A percentile compares a stretch with the other conserved stretches of the same genome.
These are phyloP conservation scores for Rana temporaria DNA, from an alignment of 2,113 vertebrate genomes.

Conservation along the genomic window DNA sequence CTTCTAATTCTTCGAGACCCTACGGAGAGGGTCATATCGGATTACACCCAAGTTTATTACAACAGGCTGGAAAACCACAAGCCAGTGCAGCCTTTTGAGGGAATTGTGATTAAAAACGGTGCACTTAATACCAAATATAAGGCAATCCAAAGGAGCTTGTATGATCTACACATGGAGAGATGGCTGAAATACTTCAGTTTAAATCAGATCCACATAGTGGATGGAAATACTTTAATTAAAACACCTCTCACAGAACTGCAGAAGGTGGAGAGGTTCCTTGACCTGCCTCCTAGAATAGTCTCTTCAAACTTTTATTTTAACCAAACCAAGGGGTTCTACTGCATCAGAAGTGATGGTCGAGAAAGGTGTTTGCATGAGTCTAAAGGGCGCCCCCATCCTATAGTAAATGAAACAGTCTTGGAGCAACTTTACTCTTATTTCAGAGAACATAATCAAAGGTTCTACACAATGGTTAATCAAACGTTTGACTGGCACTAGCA, in stretches of 20 bases:
- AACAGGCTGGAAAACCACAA: conserved; percentile 92
- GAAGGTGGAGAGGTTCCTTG: conserved; percentile 88
- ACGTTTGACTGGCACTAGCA: conserved; percentile 88
- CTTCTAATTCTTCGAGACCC: conserved; percentile 90
- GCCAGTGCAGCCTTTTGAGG: conserved; percentile 90
- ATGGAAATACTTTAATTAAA: conserved; percentile 89
- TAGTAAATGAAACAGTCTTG: conserved; percentile 85
- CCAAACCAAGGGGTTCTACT: conserved; percentile 94
- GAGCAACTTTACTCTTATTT: conserved; percentile 88
- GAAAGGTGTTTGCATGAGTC: conserved; percentile 93
- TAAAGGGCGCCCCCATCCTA: conserved; percentile 89
- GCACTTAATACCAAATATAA: conserved; percentile 89
- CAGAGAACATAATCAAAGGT: conserved; percentile 88
- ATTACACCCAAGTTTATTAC: conserved; percentile 95
- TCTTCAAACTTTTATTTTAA: conserved; percentile 95
- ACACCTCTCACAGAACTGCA: conserved; percentile 88
- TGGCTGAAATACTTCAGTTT: conserved; percentile 89
- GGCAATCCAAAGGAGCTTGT: conserved; percentile 91
- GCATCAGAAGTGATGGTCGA: conserved; percentile 88
- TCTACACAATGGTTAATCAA: conserved; percentile 89
- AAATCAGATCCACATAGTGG: conserved; percentile 91
- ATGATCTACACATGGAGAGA: conserved; percentile 89
- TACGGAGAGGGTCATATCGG: conserved; percentile 88
- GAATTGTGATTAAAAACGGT: conserved; percentile 88
- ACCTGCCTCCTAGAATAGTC: conserved; percentile 84